Evolutionary conservation across 2,113 vertebrate genomes (phyloP).

Genomic region (Xiphorhynchus elegans): DNA sequence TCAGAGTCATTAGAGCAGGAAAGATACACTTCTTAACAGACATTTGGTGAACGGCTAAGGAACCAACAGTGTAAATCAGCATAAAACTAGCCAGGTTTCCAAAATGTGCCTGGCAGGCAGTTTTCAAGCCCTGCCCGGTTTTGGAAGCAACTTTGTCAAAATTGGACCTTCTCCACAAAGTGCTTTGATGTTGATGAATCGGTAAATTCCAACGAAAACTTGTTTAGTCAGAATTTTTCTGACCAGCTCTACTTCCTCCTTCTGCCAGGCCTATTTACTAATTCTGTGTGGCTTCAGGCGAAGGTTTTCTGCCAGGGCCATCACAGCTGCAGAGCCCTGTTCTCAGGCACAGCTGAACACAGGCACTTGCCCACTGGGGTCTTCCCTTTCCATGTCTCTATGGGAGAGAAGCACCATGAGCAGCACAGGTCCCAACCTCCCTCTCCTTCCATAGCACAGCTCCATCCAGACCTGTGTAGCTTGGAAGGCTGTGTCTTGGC

Average conservation of each 20-base stretch:
- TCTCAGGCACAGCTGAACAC: neutral
- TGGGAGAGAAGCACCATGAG: neutral
- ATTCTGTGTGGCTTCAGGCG: neutral
- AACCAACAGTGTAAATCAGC: neutral
- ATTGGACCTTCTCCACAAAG: conserved; percentile 59
- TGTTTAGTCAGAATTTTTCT: conserved; percentile 70
- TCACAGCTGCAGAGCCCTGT: accelerated
- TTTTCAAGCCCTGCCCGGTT: conserved; percentile 52
- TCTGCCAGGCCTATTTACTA: conserved; percentile 29
- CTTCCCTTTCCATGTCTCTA: neutral
- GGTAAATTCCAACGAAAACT: conserved; percentile 59
- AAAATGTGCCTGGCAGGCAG: conserved; percentile 58
- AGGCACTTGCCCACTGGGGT: accelerated
- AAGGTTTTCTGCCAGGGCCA: conserved; percentile 1
- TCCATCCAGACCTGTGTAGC: neutral
- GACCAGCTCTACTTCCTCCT: conserved; percentile 48
- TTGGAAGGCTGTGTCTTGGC: neutral
- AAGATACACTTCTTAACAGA: neutral
- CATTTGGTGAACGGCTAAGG: neutral
- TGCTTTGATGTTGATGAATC: conserved; percentile 66
- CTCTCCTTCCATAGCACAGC: neutral
- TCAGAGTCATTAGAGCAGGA: neutral
- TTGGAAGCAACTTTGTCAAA: conserved; percentile 64
- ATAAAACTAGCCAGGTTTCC: conserved; percentile 26
- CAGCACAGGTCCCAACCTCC: neutral